Conservation (phyloP, 2,888 invertebrate genomes). For the Phlogophora meticulosa region DNA sequence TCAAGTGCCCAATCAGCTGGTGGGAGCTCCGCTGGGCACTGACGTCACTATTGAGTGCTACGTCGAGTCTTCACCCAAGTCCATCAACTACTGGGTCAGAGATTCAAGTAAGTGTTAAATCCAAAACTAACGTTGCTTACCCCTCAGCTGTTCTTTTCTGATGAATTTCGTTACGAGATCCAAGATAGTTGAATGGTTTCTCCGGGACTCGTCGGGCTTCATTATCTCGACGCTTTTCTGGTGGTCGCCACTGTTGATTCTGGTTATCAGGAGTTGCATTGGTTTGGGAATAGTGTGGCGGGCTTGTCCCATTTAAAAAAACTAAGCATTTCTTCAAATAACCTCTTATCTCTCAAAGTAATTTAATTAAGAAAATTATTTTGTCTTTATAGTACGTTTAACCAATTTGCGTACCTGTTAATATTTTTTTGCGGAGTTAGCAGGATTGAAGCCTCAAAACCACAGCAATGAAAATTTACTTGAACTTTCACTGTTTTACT, state of each 20-base stretch:
- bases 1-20: slow-evolving; percentile 97
- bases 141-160: too few species aligned
- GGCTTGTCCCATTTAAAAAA: too few species aligned
- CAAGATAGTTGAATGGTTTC: too few species aligned
- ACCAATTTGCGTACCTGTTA: slow-evolving; percentile 40
- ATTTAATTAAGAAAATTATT: slow-evolving; percentile 25
- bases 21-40: slow-evolving; percentile 96
- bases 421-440: slow-evolving; percentile 53
- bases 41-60: slow-evolving; percentile 97
- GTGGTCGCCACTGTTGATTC: too few species aligned
- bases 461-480: slow-evolving; percentile 57
- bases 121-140: too few species aligned
- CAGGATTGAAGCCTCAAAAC: slow-evolving; percentile 50
- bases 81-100: slow-evolving; percentile 97
- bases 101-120: slow-evolving; percentile 94
- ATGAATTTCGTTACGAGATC: too few species aligned
- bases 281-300: too few species aligned
- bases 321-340: slow-evolving; percentile 16
- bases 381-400: slow-evolving; percentile 40
- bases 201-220: too few species aligned
- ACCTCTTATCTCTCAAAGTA: slow-evolving; percentile 4
- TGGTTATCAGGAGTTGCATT: too few species aligned
- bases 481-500: slow-evolving; percentile 48
- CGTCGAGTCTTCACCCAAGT: slow-evolving; percentile 97
- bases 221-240: too few species aligned